A percentile compares a stretch with the other conserved stretches of the same genome.
Conservation (phyloP, 2,888 invertebrate species). For the Lathronympha strigana region DNA sequence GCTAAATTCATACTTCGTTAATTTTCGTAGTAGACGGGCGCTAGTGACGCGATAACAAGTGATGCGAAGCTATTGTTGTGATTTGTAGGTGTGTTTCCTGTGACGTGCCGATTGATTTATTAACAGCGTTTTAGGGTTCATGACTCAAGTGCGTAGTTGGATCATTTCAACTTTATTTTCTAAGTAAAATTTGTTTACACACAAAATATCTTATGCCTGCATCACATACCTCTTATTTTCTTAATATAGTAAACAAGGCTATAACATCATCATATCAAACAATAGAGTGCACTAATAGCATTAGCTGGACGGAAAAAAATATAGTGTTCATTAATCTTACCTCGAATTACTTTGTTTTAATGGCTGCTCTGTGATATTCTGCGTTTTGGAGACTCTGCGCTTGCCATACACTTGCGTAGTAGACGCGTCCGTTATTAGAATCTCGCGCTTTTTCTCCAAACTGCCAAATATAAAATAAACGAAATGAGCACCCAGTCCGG, state of each 20-base stretch:
- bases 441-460: conserved; percentile 61
- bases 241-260: too few species aligned
- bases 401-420: conserved; percentile 64
- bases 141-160: conserved; percentile 18
- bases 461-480: conserved; percentile 46
- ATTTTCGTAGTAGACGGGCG: conserved; percentile 4
- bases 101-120: conserved; percentile 3
- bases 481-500: too few species aligned
- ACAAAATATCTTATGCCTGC: too few species aligned
- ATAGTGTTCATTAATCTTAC: conserved; percentile 50
- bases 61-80: conserved; percentile 17
- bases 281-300: too few species aligned
- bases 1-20: neutral
- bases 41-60: conserved; percentile 8
- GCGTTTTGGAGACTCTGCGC: conserved; percentile 67
- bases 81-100: conserved; percentile 24
- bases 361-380: conserved; percentile 60
- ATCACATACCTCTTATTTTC: too few species aligned
- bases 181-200: conserved; percentile 7
- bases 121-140: conserved; percentile 15
- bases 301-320: too few species aligned
- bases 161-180: neutral
- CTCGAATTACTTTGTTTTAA: conserved; percentile 55
- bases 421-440: conserved; percentile 54
- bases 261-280: too few species aligned